Percentiles rank a stretch among this genome's conserved stretches.
phyloP scores from a whole-genome alignment of 2,113 vertebrate species.

The Neomonachus schauinslandi region DNA sequence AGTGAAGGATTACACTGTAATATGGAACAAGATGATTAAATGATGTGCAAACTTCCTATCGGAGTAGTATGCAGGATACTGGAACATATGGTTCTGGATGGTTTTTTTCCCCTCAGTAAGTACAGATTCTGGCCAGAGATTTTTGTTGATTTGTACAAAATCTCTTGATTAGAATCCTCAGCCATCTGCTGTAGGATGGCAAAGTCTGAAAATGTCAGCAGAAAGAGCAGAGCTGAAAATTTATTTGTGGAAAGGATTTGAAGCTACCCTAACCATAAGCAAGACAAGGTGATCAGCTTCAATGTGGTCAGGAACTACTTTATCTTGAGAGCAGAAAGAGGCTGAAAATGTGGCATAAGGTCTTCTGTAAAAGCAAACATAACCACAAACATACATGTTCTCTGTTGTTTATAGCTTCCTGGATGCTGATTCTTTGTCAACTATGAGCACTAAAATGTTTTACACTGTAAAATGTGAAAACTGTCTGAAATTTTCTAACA shows the following conservation, averaged over 20 bases:
- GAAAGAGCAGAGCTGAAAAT: constrained; percentile 57
- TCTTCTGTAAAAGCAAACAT: neutral
- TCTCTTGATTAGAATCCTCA: constrained; percentile 76
- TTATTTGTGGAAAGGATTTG: constrained; percentile 51
- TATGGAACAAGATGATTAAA: constrained; percentile 1
- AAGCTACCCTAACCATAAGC: constrained; percentile 30
- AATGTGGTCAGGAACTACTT: constrained; percentile 43
- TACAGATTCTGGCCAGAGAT: constrained; percentile 48
- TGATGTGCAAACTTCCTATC: constrained; percentile 22
- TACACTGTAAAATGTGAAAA: neutral
- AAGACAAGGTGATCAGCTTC: constrained; percentile 44
- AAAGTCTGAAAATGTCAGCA: constrained; percentile 74
- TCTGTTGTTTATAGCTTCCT: neutral
- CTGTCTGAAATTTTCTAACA: neutral
- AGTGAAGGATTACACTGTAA: neutral
- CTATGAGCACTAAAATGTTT: neutral
- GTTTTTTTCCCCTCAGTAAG: constrained; percentile 2
- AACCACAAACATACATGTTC: neutral
- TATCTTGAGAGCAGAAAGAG: neutral
- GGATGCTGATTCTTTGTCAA: neutral
- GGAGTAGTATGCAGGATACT: constrained; percentile 7
- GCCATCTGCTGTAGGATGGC: constrained; percentile 74
- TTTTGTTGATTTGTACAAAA: constrained; percentile 80
- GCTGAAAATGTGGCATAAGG: neutral
- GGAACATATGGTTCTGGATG: constrained; percentile 33